Conservation (phyloP, 2,888 invertebrate species). For the Dioctria rufipes region DNA sequence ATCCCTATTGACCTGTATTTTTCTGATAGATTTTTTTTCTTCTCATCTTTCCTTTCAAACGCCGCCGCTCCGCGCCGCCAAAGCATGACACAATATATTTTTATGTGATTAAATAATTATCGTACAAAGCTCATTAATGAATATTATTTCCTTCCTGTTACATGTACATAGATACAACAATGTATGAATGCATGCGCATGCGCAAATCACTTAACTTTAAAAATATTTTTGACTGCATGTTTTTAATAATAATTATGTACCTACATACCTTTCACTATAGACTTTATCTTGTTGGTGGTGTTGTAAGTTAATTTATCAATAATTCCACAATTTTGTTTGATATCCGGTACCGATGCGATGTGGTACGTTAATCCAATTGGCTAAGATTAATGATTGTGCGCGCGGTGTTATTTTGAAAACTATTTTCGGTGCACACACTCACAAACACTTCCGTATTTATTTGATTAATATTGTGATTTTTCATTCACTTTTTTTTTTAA, state of each 20-base stretch:
- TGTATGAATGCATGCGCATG: slow-evolving; percentile 1
- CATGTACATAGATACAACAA: not conserved
- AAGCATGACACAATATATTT: not conserved
- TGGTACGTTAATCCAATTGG: slow-evolving; percentile 12
- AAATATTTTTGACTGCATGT: not conserved
- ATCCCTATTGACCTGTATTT: slow-evolving; percentile 59
- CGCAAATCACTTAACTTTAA: slow-evolving; percentile 13
- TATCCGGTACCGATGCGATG: not conserved
- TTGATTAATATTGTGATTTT: slow-evolving; percentile 9
- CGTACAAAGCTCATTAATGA: not conserved
- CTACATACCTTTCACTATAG: slow-evolving; percentile 47
- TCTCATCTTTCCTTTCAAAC: not conserved
- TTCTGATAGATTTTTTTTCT: not conserved
- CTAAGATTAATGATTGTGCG: slow-evolving; percentile 8
- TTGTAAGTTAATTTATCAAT: not conserved
- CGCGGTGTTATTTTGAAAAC: no score
- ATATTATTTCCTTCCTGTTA: not conserved
- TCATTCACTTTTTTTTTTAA: slow-evolving; percentile 6
- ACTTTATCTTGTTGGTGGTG: slow-evolving; percentile 10
- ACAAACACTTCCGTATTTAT: not conserved
- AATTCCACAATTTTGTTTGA: not conserved
- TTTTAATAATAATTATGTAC: not conserved
- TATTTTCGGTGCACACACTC: not conserved
- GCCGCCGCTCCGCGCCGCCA: not conserved
- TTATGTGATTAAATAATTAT: slow-evolving; percentile 10